Conservation (phyloP, 2,888 invertebrate genomes). For the Dendrolimus pini region DNA sequence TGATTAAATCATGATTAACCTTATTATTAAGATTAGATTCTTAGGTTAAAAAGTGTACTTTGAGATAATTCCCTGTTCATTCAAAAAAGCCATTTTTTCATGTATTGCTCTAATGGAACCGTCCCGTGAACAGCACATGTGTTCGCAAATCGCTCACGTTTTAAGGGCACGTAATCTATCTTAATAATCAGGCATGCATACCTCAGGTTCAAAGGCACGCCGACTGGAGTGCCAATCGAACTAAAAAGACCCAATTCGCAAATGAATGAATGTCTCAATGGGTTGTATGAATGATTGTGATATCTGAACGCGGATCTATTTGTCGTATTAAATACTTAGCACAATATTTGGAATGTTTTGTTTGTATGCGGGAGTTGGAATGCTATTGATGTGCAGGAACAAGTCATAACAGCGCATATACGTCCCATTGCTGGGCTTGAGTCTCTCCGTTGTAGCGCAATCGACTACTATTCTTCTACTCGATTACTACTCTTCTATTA, state of each 20-base stretch:
- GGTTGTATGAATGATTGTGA: constrained; percentile 35
- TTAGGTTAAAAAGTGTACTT: too few relatives aligned
- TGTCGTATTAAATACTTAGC: constrained; percentile 56
- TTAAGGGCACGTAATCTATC: constrained; percentile 24
- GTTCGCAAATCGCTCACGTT: constrained; percentile 18
- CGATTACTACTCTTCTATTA: too few relatives aligned
- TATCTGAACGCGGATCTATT: constrained; percentile 67
- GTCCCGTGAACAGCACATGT: constrained; percentile 27
- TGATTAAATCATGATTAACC: too few relatives aligned
- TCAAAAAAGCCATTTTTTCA: too few relatives aligned
- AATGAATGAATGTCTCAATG: constrained; percentile 48
- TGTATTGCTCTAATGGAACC: not conserved
- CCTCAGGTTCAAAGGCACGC: constrained; percentile 45
- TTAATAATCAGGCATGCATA: constrained; percentile 5
- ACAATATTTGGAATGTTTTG: constrained; percentile 49
- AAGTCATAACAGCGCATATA: not conserved
- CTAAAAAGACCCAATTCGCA: constrained; percentile 39
- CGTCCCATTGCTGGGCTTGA: too few relatives aligned
- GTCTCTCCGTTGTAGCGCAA: too few relatives aligned
- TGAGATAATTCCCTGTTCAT: too few relatives aligned
- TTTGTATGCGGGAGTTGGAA: constrained; percentile 49
- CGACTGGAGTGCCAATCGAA: constrained; percentile 66
- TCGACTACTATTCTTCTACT: too few relatives aligned
- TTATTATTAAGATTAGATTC: too few relatives aligned
- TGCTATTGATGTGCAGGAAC: not conserved